Evolutionary conservation across 2,888 invertebrate genomes (phyloP).

Genomic region (Dorcus hopei): DNA sequence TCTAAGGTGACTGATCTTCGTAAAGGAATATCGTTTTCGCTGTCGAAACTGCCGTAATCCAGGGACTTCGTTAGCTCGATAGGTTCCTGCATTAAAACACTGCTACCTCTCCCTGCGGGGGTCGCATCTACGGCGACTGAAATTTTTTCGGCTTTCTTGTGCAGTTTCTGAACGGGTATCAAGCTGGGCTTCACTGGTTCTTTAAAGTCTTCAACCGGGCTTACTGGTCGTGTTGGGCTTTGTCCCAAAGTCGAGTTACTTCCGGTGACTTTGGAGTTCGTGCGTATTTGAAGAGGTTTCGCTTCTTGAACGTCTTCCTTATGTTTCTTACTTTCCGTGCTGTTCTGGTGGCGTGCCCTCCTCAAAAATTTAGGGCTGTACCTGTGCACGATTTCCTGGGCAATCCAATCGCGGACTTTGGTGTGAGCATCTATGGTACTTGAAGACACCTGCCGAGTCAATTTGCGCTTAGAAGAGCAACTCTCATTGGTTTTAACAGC

Average conservation of each 20-base stretch:
- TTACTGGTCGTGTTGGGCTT: slow-evolving; percentile 45
- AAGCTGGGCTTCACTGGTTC: slow-evolving; percentile 10
- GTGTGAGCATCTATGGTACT: slow-evolving; percentile 83
- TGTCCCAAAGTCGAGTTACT: slow-evolving; percentile 40
- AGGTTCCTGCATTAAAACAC: slow-evolving; percentile 71
- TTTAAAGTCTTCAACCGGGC: slow-evolving; percentile 32
- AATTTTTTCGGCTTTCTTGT: slow-evolving; percentile 61
- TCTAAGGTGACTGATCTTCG: slow-evolving; percentile 52
- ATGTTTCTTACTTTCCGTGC: not conserved
- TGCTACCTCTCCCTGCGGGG: slow-evolving; percentile 68
- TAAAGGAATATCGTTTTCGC: slow-evolving; percentile 32
- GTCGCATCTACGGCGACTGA: slow-evolving; percentile 79
- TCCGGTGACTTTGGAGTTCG: slow-evolving; percentile 26
- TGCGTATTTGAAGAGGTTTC: slow-evolving; percentile 12
- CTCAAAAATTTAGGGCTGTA: slow-evolving; percentile 66
- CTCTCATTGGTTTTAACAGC: slow-evolving; percentile 55
- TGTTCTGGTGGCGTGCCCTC: slow-evolving; percentile 15
- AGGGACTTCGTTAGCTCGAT: slow-evolving; percentile 70
- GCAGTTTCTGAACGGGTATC: slow-evolving; percentile 8
- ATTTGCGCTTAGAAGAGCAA: slow-evolving; percentile 58
- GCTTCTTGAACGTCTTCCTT: not conserved
- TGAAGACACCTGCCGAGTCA: slow-evolving; percentile 69
- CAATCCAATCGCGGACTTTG: slow-evolving; percentile 84
- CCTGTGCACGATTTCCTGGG: slow-evolving; percentile 71
- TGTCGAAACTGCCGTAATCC: slow-evolving; percentile 40